A percentile compares a stretch with the other conserved stretches of the same genome.
Conservation (phyloP, 2,797 vertebrate species). For the Zonotrichia albicollis region DNA sequence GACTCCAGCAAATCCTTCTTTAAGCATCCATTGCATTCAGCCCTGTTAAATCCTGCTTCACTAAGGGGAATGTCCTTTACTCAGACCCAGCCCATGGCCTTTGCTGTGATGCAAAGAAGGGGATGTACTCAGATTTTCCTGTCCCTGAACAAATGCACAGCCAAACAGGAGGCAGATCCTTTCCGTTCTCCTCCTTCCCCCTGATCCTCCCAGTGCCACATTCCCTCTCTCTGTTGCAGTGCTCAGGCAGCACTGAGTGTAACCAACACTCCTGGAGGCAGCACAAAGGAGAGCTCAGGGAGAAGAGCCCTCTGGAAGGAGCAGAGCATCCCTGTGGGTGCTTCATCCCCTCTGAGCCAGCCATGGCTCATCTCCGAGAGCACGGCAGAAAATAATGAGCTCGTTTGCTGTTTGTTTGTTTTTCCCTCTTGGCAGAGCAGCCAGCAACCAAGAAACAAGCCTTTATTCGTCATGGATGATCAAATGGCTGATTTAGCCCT, state of each 20-base stretch:
- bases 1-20: background rate
- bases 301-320: background rate
- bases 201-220: background rate
- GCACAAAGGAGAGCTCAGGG: background rate
- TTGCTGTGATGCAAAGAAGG: background rate
- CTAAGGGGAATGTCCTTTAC: background rate
- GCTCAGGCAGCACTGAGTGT: background rate
- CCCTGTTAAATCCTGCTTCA: background rate
- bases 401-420: background rate
- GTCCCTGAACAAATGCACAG: too few species aligned
- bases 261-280: background rate
- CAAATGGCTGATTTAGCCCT: background rate
- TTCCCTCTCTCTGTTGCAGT: background rate
- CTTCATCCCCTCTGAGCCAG: background rate
- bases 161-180: rapidly evolving
- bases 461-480: background rate
- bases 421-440: constrained; percentile 16
- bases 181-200: background rate
- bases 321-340: background rate
- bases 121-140: rapidly evolving
- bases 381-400: constrained; percentile 21
- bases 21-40: too few species aligned
- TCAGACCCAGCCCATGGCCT: background rate
- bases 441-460: background rate
- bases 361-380: background rate